Percentiles rank a stretch among this genome's conserved stretches.
These are phyloP conservation scores for Triplophysa dalaica DNA, from an alignment of 2,113 vertebrate genomes.

Conservation along the genomic window DNA sequence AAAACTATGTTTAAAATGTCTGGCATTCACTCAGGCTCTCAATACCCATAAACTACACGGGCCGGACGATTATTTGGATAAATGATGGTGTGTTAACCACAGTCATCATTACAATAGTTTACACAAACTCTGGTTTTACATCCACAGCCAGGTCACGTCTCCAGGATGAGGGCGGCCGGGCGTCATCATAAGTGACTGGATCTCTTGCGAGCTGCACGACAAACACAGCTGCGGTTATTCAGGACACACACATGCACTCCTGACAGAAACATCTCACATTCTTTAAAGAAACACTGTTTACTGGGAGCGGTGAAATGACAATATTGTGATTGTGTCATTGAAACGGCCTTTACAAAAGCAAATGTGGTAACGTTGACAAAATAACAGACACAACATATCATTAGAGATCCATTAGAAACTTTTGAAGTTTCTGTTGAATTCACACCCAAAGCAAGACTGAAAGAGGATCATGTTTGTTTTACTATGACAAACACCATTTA, in stretches of 20 bases:
- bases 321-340: conserved; percentile 48
- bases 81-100: conserved; percentile 19
- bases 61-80: conserved; percentile 42
- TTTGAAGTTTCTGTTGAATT: conserved; percentile 40
- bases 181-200: conserved; percentile 35
- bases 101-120: conserved; percentile 20
- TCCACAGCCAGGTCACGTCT: conserved; percentile 19
- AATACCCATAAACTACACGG: conserved; percentile 43
- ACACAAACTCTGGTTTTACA: conserved; percentile 30
- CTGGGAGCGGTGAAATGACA: conserved; percentile 36
- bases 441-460: conserved; percentile 19
- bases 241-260: conserved; percentile 31
- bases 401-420: conserved; percentile 46
- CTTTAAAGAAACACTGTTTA: conserved; percentile 37
- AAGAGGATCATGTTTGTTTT: conserved; percentile 27
- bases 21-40: conserved; percentile 45
- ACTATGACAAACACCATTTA: conserved; percentile 21
- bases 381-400: conserved; percentile 51
- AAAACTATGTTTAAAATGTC: conserved; percentile 57
- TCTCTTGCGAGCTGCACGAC: not conserved
- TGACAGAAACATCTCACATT: conserved; percentile 29
- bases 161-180: not conserved
- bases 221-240: conserved; percentile 62
- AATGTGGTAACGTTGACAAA: conserved; percentile 52
- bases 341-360: conserved; percentile 18